These are phyloP conservation scores for Entelurus aequoreus DNA, from an alignment of 2,113 vertebrate species.

Conservation along the genomic window DNA sequence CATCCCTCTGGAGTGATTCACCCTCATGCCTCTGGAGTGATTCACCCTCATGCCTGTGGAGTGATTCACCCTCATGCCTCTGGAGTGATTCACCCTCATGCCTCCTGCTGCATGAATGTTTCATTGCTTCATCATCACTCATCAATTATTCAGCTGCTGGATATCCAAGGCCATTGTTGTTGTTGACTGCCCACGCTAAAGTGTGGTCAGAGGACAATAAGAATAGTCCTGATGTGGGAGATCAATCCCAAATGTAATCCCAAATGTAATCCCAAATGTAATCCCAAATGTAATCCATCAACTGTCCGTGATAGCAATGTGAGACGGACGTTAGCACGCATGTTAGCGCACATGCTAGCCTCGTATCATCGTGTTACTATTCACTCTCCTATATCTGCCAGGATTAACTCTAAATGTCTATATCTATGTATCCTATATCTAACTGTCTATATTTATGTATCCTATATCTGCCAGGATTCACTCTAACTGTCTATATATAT, in stretches of 20 bases:
- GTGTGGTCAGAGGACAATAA: slow-evolving; percentile 28
- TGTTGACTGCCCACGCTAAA: slow-evolving; percentile 23
- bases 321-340: slow-evolving; percentile 31
- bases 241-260: slow-evolving; percentile 65
- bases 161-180: slow-evolving; percentile 3
- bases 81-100: too few species aligned
- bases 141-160: slow-evolving; percentile 15
- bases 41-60: too few species aligned
- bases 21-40: too few species aligned
- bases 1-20: too few species aligned
- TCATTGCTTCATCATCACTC: slow-evolving; percentile 4
- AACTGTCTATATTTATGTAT: too few species aligned
- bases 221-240: slow-evolving; percentile 35
- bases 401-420: too few species aligned
- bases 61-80: too few species aligned
- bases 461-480: too few species aligned
- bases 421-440: too few species aligned
- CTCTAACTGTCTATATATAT: too few species aligned
- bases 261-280: slow-evolving; percentile 57
- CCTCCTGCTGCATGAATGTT: not conserved
- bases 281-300: slow-evolving; percentile 66
- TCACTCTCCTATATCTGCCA: too few species aligned
- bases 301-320: slow-evolving; percentile 29
- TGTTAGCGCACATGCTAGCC: slow-evolving; percentile 16
- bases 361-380: too few species aligned